Base-by-base conservation (phyloP, 2,888 invertebrate species). In the Plutella xylostella region DNA sequence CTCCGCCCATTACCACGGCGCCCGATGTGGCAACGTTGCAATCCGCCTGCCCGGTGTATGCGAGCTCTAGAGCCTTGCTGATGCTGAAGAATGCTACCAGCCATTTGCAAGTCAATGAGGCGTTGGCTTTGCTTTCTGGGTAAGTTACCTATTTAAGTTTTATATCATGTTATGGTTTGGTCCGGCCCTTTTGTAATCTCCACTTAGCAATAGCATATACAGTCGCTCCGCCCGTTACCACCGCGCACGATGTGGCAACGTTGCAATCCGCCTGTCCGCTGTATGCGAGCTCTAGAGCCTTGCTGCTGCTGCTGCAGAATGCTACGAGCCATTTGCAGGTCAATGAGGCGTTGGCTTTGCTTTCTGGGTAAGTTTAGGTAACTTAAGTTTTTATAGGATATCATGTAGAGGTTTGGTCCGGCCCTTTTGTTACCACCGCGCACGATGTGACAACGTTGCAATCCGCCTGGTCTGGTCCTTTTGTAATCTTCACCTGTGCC, bases 51-150 rank as follows among this genome's bases (percentile, higher is more conserved):
- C 72, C 88, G 0, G 58, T 79, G 41, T 80, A 77, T 60, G 82
- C 84, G 33, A 79, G 86, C 34, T 70, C 84, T 3, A 79, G 76
- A 41, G 85, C 86, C 45, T 62, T 91, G 38, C 68, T 84, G 28
- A 77, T 78, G 19, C 72, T 91, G 43, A 88, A 90, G 59, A 90
- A 89, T 60, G 89, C 89, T 1, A 88, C 88, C 0, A 79, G 86
- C 0, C 90, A 90, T 56, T 67, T 66, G 46, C 78, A 80, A 50
- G 89, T 90, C 3, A 68, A 68, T 15, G 84, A 85, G 30, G 83
- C 87, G 0, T 61, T 91, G 9, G 72, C 84, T 53, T 68, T 80
- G 46, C 64, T 90, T 28, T 85, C 85, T 42, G 85, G 87, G 89
- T 90, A 70, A 65, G 62, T 62, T 42, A 31, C 11, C 17, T 21